Evolutionary conservation across 2,113 vertebrate species (phyloP).

Genomic region (Spermophilus dauricus): DNA sequence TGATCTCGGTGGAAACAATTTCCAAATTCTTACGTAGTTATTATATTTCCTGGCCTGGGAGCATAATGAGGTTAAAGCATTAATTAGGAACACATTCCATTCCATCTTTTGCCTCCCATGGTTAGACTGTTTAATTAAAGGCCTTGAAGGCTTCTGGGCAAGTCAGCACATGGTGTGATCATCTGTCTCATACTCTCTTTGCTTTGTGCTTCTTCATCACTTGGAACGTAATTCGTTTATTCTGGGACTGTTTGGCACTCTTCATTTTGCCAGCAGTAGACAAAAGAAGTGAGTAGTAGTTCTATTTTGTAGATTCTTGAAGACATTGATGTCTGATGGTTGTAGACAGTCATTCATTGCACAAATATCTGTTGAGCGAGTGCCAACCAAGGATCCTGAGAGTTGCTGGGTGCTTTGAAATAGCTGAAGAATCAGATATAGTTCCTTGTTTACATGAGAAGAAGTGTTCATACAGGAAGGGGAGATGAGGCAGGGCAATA

Average conservation of each 20-base stretch:
- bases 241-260: conserved; percentile 63
- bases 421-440: conserved; percentile 22
- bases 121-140: conserved; percentile 78
- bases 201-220: conserved; percentile 69
- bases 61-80: conserved; percentile 66
- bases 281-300: conserved; percentile 55
- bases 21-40: conserved; percentile 72
- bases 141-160: conserved; percentile 70
- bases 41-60: conserved; percentile 72
- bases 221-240: conserved; percentile 75
- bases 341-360: conserved; percentile 3
- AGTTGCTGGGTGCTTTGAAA: not conserved
- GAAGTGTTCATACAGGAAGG: not conserved
- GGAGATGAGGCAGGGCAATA: not conserved
- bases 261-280: conserved; percentile 43
- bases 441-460: not conserved
- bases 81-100: conserved; percentile 83
- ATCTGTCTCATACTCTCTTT: conserved; percentile 1
- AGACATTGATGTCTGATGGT: conserved; percentile 54
- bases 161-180: conserved; percentile 61
- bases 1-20: conserved; percentile 72
- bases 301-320: not conserved
- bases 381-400: not conserved
- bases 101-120: conserved; percentile 72
- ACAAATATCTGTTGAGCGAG: conserved; percentile 40